Evolutionary conservation across 2,797 vertebrate species (phyloP).

Genomic region (Sorex maritimensis): DNA sequence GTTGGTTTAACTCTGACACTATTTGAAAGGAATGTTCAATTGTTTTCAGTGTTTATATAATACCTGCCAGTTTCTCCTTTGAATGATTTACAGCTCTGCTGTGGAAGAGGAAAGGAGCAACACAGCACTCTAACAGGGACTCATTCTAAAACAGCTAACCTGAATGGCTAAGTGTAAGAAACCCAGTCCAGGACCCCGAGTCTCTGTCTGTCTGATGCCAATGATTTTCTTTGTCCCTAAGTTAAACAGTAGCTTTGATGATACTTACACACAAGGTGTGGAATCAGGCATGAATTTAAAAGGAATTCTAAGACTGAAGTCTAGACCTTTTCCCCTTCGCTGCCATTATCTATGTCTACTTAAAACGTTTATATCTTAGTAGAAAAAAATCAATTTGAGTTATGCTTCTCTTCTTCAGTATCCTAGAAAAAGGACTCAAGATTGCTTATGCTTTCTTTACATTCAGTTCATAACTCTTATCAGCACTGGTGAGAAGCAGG

Average conservation of each 20-base stretch:
- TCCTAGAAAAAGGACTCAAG: too few species aligned
- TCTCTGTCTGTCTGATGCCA: background rate
- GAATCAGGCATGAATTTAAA: constrained; percentile 67
- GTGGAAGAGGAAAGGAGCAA: background rate
- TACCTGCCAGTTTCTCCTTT: constrained; percentile 65
- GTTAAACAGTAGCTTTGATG: constrained; percentile 66
- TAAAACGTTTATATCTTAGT: constrained; percentile 27
- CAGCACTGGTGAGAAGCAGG: background rate
- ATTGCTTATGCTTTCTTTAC: background rate
- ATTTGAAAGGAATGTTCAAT: constrained; percentile 69
- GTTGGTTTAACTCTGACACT: constrained; percentile 65
- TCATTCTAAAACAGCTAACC: constrained; percentile 36
- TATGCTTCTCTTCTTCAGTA: constrained; percentile 14
- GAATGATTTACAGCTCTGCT: constrained; percentile 44
- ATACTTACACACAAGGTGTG: background rate
- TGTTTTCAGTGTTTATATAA: constrained; percentile 71
- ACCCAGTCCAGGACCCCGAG: background rate
- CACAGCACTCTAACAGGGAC: background rate
- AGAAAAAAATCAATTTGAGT: background rate
- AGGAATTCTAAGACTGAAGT: constrained; percentile 43
- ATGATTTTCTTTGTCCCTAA: background rate
- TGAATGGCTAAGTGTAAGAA: constrained; percentile 37
- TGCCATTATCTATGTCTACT: background rate
- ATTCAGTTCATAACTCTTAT: background rate
- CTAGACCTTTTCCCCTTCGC: background rate